Percentiles rank a stretch among this genome's conserved stretches.
Evolutionary conservation across 2,888 invertebrate species (phyloP).

Genomic region (Autographa gamma): DNA sequence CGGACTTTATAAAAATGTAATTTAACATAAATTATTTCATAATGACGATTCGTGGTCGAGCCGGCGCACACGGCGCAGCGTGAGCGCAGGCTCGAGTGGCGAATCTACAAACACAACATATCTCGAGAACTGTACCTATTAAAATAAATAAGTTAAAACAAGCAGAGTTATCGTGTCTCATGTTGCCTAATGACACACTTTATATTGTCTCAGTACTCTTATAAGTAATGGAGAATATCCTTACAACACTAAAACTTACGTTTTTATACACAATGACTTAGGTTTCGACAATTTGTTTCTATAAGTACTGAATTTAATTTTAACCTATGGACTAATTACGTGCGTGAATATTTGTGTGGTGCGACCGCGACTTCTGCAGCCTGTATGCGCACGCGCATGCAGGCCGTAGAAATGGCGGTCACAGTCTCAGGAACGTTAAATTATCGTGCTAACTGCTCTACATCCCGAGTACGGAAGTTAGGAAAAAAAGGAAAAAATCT

Average conservation of each 20-base stretch:
- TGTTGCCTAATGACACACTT: conserved; percentile 81
- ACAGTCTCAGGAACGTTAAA: conserved; percentile 73
- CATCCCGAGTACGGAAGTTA: conserved; percentile 75
- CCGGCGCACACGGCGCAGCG: conserved; percentile 57
- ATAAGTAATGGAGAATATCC: conserved; percentile 87
- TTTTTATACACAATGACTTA: conserved; percentile 89
- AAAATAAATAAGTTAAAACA: conserved; percentile 87
- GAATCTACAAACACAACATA: conserved; percentile 65
- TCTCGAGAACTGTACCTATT: conserved; percentile 71
- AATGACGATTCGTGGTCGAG: conserved; percentile 65
- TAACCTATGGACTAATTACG: conserved; percentile 85
- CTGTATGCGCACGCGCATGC: conserved; percentile 54
- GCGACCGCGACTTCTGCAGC: conserved; percentile 65
- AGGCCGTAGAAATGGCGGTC: conserved; percentile 66
- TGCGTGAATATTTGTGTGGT: conserved; percentile 77
- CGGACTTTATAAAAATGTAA: conserved; percentile 76
- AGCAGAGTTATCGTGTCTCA: conserved; percentile 75
- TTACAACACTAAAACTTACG: conserved; percentile 85
- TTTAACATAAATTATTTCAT: conserved; percentile 82
- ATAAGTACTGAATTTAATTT: conserved; percentile 85
- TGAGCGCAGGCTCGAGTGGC: conserved; percentile 61
- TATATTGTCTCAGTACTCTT: conserved; percentile 86
- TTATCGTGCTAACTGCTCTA: conserved; percentile 73
- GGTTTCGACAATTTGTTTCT: conserved; percentile 89
- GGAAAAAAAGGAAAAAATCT: conserved; percentile 76